phyloP scores from a whole-genome alignment of 2,888 invertebrate genomes.

The Macaria liturata region DNA sequence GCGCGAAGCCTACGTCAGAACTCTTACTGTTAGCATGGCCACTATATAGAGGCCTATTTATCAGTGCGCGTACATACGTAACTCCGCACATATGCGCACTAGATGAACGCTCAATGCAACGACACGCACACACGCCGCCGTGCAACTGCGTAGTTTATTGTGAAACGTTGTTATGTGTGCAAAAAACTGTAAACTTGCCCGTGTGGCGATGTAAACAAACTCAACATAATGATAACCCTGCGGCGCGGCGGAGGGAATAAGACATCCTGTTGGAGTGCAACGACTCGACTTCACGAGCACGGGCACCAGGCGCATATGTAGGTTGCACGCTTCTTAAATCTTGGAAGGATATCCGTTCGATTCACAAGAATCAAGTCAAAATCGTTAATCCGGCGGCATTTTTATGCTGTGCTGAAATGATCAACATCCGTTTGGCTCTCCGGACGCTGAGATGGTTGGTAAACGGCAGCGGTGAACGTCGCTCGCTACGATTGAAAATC shows the following conservation, averaged over 20 bases:
- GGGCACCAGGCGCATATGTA: too few species aligned
- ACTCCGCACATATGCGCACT: constrained; percentile 38
- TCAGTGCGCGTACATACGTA: constrained; percentile 41
- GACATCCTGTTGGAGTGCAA: constrained; percentile 15
- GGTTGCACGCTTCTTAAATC: background rate
- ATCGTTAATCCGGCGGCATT: constrained; percentile 43
- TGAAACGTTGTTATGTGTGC: constrained; percentile 46
- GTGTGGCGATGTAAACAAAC: constrained; percentile 30
- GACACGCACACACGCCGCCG: constrained; percentile 50
- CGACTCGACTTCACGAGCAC: background rate
- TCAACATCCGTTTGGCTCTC: constrained; percentile 60
- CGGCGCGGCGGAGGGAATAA: background rate
- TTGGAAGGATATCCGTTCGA: constrained; percentile 10
- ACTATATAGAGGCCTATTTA: constrained; percentile 47
- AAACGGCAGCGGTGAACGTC: constrained; percentile 43
- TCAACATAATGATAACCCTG: constrained; percentile 15
- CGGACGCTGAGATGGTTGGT: constrained; percentile 58
- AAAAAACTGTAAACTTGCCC: constrained; percentile 38
- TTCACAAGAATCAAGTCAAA: constrained; percentile 37
- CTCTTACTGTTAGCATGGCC: constrained; percentile 30
- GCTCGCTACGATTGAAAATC: constrained; percentile 64
- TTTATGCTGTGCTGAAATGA: constrained; percentile 57
- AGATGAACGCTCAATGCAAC: constrained; percentile 49
- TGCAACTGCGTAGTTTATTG: constrained; percentile 73
- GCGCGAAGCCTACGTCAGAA: constrained; percentile 21